phyloP scores from a whole-genome alignment of 2,888 invertebrate genomes.

The Mylabris sibirica region DNA sequence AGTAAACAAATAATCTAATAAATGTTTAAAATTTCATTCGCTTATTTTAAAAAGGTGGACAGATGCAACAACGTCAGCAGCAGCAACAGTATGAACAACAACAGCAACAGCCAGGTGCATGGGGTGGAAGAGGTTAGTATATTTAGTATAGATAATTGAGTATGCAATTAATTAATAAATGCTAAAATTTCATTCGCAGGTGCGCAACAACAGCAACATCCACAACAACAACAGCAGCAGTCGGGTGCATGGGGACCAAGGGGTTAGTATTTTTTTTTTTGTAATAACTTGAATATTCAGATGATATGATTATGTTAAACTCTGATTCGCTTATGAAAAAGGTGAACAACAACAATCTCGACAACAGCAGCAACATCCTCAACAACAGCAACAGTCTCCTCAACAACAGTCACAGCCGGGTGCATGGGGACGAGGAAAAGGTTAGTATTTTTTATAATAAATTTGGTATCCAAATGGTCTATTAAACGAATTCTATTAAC shows the following conservation, averaged over 20 bases:
- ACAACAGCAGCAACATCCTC: conserved; percentile 24
- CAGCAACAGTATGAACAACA: conserved; percentile 25
- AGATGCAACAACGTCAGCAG: conserved; percentile 19
- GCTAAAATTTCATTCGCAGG: not conserved
- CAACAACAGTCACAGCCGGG: not conserved
- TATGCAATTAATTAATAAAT: not conserved
- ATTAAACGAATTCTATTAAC: no score
- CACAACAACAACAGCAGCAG: conserved; percentile 16
- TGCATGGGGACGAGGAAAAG: not conserved
- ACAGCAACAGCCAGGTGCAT: not conserved
- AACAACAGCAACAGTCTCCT: conserved; percentile 14
- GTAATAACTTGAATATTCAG: no score
- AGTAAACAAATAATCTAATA: not conserved
- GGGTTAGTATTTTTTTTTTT: no score
- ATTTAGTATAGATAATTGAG: no score
- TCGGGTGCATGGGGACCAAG: conserved; percentile 4
- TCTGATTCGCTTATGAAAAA: no score
- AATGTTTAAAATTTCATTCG: not conserved
- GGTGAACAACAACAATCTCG: conserved; percentile 16
- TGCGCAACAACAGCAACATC: conserved; percentile 21
- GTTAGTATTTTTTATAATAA: not conserved
- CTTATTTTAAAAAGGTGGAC: conserved; percentile 14
- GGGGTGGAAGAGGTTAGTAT: conserved; percentile 16
- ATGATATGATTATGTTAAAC: no score
- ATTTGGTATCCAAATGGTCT: no score